A percentile compares a stretch with the other conserved stretches of the same genome.
phyloP scores from a whole-genome alignment of 2,113 vertebrate genomes.

The Nanorana parkeri region DNA sequence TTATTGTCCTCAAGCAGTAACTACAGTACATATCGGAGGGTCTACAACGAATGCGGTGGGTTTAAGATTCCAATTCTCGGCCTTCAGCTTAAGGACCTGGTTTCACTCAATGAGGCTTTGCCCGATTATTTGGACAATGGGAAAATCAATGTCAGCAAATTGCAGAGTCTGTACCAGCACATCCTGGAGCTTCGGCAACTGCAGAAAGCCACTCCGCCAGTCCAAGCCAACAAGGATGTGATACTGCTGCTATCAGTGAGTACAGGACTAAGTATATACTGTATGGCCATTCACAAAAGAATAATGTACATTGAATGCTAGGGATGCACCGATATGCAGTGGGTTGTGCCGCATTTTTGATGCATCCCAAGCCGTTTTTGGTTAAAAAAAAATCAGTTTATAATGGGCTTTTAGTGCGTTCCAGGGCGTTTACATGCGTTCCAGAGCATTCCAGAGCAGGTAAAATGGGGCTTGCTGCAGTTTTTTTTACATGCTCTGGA shows the following conservation, averaged over 20 bases:
- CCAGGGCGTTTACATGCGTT: too few species aligned
- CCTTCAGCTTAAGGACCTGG: constrained; percentile 90
- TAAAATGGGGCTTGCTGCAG: too few species aligned
- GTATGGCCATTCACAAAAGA: too few species aligned
- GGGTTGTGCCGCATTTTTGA: too few species aligned
- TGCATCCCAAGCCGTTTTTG: too few species aligned
- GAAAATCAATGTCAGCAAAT: constrained; percentile 85
- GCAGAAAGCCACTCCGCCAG: constrained; percentile 77
- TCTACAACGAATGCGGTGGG: constrained; percentile 78
- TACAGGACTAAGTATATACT: too few species aligned
- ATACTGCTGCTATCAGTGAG: constrained; percentile 87
- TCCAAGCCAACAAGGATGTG: constrained; percentile 86
- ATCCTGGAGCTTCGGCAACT: constrained; percentile 81
- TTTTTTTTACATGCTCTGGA: too few species aligned
- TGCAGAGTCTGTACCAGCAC: constrained; percentile 86
- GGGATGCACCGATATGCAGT: too few species aligned
- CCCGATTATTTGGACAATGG: constrained; percentile 82
- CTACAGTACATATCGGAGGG: constrained; percentile 82
- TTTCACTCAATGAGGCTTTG: constrained; percentile 85
- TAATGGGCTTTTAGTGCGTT: too few species aligned
- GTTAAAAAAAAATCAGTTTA: too few species aligned
- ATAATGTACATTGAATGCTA: too few species aligned
- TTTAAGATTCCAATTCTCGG: constrained; percentile 90
- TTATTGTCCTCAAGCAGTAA: constrained; percentile 87
- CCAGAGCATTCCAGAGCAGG: too few species aligned